Conservation (phyloP, 2,797 vertebrate species). For the Lacerta bilineata region DNA sequence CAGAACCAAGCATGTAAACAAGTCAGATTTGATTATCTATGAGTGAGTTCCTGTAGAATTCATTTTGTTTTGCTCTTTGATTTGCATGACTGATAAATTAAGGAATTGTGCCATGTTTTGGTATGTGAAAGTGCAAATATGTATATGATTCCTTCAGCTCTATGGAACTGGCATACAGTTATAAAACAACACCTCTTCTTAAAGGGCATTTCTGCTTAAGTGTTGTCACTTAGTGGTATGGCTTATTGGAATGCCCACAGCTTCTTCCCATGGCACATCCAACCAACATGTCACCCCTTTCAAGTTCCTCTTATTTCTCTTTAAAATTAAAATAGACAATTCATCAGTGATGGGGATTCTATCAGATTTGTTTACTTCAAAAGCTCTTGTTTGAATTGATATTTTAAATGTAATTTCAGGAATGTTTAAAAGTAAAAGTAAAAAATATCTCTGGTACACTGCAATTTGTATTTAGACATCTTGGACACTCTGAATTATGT, state of each 20-base stretch:
- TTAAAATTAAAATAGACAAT: slow-evolving; percentile 1
- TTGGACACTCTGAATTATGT: neutral
- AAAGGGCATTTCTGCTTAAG: neutral
- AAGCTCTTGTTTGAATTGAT: neutral
- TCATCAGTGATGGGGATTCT: neutral
- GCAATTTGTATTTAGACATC: neutral
- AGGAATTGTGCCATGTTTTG: slow-evolving; percentile 33
- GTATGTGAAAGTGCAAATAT: neutral
- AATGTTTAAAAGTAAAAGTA: neutral
- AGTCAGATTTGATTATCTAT: slow-evolving; percentile 74
- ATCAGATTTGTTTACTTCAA: slow-evolving; percentile 2
- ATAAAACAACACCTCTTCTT: slow-evolving; percentile 11
- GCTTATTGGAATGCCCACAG: neutral
- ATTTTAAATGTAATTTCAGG: neutral
- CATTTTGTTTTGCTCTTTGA: slow-evolving; percentile 38
- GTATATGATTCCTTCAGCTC: slow-evolving; percentile 30
- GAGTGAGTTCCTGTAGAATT: slow-evolving; percentile 70
- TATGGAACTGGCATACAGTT: slow-evolving; percentile 19
- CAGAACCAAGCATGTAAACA: slow-evolving; percentile 75
- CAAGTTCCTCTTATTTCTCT: neutral
- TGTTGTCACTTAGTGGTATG: neutral
- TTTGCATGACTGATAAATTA: slow-evolving; percentile 52
- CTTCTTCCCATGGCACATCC: neutral
- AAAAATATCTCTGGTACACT: neutral
- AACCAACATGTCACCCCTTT: neutral